Evolutionary conservation across 1,140 invertebrate species (phyloP).

Genomic region (Cyclina sinensis): DNA sequence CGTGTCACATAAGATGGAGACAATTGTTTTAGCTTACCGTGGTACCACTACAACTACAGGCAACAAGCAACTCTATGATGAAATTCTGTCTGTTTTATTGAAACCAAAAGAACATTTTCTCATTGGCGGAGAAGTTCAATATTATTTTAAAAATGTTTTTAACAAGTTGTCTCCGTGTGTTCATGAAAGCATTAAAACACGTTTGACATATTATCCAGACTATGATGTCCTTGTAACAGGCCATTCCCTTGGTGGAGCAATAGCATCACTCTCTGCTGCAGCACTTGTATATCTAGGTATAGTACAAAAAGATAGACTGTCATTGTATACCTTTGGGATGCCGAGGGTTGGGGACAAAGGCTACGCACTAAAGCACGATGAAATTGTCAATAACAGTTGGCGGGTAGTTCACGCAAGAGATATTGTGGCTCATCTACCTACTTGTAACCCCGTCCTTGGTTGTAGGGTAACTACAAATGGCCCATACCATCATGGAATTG

Average conservation of each 20-base stretch:
- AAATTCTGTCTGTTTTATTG: background rate
- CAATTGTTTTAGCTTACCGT: background rate
- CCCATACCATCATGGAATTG: conserved; percentile 39
- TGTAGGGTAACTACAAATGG: no score
- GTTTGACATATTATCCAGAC: background rate
- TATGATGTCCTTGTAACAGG: conserved; percentile 47
- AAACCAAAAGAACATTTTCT: background rate
- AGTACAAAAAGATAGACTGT: background rate
- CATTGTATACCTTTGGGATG: conserved; percentile 55
- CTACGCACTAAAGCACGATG: conserved; percentile 42
- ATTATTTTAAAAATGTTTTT: background rate
- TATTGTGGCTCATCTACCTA: conserved; percentile 24
- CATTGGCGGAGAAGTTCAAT: background rate
- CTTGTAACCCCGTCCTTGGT: background rate
- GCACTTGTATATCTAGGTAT: background rate
- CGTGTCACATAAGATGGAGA: background rate
- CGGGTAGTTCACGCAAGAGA: conserved; percentile 30
- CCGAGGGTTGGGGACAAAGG: conserved; percentile 52
- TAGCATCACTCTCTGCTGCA: conserved; percentile 27
- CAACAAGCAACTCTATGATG: background rate
- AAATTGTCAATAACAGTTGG: conserved; percentile 42
- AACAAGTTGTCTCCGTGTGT: background rate
- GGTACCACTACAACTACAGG: background rate
- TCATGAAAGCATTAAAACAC: background rate
- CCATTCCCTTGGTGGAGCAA: conserved; percentile 42